Conservation (phyloP, 2,888 invertebrate genomes). For the Orchesella flavescens region DNA sequence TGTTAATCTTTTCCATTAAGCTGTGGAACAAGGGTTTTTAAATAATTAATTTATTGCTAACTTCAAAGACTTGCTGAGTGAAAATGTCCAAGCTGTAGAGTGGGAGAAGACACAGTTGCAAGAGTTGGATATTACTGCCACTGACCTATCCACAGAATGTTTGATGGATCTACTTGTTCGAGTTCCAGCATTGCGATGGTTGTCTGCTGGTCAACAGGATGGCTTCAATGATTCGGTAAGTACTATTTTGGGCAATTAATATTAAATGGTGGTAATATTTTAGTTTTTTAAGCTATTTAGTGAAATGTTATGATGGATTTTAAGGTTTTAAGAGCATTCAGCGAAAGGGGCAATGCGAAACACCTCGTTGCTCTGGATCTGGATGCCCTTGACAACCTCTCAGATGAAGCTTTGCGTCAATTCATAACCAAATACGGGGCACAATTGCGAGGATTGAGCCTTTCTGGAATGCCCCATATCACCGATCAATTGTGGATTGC, state of each 20-base stretch:
- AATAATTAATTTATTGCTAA: background rate
- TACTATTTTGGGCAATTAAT: slow-evolving; percentile 12
- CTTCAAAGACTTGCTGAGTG: slow-evolving; percentile 86
- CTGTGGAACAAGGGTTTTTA: background rate
- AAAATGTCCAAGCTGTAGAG: slow-evolving; percentile 94
- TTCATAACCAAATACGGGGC: slow-evolving; percentile 92
- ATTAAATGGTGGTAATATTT: too few species aligned
- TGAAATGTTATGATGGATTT: background rate
- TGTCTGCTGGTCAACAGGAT: slow-evolving; percentile 97
- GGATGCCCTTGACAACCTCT: slow-evolving; percentile 94
- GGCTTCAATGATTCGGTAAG: slow-evolving; percentile 93
- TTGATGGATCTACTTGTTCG: slow-evolving; percentile 92
- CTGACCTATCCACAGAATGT: slow-evolving; percentile 94
- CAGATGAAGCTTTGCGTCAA: slow-evolving; percentile 92
- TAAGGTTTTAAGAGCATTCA: slow-evolving; percentile 89
- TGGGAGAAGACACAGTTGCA: slow-evolving; percentile 97
- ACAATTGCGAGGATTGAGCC: slow-evolving; percentile 88
- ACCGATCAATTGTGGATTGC: slow-evolving; percentile 99
- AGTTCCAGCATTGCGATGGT: slow-evolving; percentile 88
- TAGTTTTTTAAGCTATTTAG: background rate
- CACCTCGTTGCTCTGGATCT: slow-evolving; percentile 91
- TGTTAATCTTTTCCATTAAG: background rate
- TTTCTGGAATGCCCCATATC: slow-evolving; percentile 97
- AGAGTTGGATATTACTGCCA: slow-evolving; percentile 97
- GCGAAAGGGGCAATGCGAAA: slow-evolving; percentile 85